Evolutionary conservation across 2,888 invertebrate species (phyloP), one percentile per base, ranked within the genome.

Genomic region (Tachystola acroxantha): DNA sequence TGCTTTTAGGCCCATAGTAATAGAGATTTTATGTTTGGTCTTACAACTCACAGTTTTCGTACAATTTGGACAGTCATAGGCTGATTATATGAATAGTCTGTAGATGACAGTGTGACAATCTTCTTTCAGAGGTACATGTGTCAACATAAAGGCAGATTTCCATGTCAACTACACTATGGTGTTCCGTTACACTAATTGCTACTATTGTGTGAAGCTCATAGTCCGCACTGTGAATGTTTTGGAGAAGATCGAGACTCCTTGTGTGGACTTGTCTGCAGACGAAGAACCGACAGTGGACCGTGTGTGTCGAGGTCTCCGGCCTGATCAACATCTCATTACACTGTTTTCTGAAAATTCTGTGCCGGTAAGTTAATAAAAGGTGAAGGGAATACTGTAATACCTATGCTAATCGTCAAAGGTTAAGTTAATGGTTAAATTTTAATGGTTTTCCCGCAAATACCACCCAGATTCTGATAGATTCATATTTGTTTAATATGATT

Each of bases 331-430:
- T 56, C 78, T 95, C 2, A 91, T 93, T 33, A 96, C 97, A 10
- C 75, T 97, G 41, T 97, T 96, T 64, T 94, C 95, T 27, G 96
- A 96, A 63, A 96, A 96, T 79, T 94, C 93, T 73, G 92, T 94
- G 1, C 96, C 96, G 24, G 91, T 88, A 65, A 80, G 86, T 75
- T 42, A 7, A 22, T 9, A 22, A 19, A 19, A 6, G 19, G 6
- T 19, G 22, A 25, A 19, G 32, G 19, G 28, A 22, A 24, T 32
- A 34, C 24, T 22, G 14, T 19, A 22, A n/a, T 5, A 19, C 3
- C 19, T 19, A 19, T n/a, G n/a, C n/a, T n/a, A n/a, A n/a, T n/a
- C n/a, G n/a, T n/a, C n/a, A n/a, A n/a, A n/a, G n/a, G n/a, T n/a
- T n/a, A n/a, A n/a, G n/a, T n/a, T n/a, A n/a, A n/a, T n/a, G n/a